Base-by-base conservation (phyloP, 2,113 vertebrate species). In the Myiozetetes cayanensis region DNA sequence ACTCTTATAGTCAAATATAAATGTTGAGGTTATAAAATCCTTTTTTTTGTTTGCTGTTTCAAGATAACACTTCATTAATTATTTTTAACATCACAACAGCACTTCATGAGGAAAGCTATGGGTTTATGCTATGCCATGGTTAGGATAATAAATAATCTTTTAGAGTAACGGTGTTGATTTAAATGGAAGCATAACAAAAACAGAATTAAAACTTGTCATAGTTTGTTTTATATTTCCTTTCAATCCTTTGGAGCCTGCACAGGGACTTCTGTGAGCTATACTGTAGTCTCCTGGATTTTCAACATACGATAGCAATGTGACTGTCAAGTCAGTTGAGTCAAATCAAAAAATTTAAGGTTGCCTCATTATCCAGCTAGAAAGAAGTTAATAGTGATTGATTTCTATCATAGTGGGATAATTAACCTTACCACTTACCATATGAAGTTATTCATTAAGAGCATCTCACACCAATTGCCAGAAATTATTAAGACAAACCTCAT, bases 381-480 rank as follows among this genome's bases (percentile, higher is more conserved):
- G 28, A 37, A 90, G 84, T 93, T 93, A 88, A 77, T 59, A 84
- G 68, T 95, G 92, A 95, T 91, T 93, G 90, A 97, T 93, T 96
- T 86, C 72, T 92, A 88, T 77, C 95, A 89, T 49, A 89, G 85
- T 50, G 62, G 44, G 89, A 88, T 90, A 95, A 96, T 95, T 96
- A 94, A 94, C 92, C 82, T 93, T 90, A 83, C 47, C 47, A 83
- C 63, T 90, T 95, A 86, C 59, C 87, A 88, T 91, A 91, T 89
- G 84, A 87, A 91, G 84, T 91, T 89, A 92, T 95, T 95, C 49
- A 85, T 96, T 95, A 94, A 70, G 44, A 95, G 25, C 72, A 82
- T 85, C 84, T 95, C 56, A 76, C 71, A 89, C 44, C 44, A 79
- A 71, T 87, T 95, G 70, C 41, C 41, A 95, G 81, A 89, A 94